Evolutionary conservation across 2,888 invertebrate species (phyloP).

Genomic region (Alloscopus bannaensis): DNA sequence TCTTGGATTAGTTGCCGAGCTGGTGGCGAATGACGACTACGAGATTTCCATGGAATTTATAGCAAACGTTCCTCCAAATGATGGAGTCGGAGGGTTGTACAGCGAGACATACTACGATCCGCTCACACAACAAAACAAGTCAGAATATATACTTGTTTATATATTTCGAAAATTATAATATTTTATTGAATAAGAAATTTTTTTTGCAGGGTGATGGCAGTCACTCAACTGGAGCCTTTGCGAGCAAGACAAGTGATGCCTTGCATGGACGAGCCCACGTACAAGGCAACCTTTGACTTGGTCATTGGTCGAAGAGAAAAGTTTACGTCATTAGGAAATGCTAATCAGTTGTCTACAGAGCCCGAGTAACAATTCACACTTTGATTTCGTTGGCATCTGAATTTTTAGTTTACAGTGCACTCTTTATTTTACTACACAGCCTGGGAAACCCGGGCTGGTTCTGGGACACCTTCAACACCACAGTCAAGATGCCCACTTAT

Average conservation of each 20-base stretch:
- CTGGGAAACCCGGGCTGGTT: conserved; percentile 40
- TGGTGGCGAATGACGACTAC: background rate
- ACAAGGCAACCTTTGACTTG: conserved; percentile 37
- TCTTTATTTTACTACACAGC: too few relatives aligned
- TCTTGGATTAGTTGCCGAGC: conserved; percentile 10
- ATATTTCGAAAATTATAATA: background rate
- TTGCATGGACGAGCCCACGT: conserved; percentile 55
- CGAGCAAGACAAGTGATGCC: conserved; percentile 52
- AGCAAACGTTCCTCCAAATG: conserved; percentile 48
- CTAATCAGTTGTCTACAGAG: conserved; percentile 6
- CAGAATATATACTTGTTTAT: background rate
- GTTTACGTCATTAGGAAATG: conserved; percentile 26
- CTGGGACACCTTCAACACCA: conserved; percentile 51
- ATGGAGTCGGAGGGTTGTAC: conserved; percentile 52
- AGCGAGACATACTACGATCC: conserved; percentile 39
- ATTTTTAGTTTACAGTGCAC: too few relatives aligned
- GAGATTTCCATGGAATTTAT: conserved; percentile 35
- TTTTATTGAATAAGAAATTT: background rate
- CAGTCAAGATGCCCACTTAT: conserved; percentile 64
- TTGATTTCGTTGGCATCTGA: too few relatives aligned
- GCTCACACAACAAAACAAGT: conserved; percentile 19
- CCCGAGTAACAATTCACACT: conserved; percentile 20
- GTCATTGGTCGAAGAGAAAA: conserved; percentile 35
- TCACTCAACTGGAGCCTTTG: conserved; percentile 51
- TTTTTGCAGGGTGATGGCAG: conserved; percentile 33